Evolutionary conservation across 2,888 invertebrate species (phyloP), one percentile per base, ranked within the genome.

Genomic region (Drosophila prolongata): DNA sequence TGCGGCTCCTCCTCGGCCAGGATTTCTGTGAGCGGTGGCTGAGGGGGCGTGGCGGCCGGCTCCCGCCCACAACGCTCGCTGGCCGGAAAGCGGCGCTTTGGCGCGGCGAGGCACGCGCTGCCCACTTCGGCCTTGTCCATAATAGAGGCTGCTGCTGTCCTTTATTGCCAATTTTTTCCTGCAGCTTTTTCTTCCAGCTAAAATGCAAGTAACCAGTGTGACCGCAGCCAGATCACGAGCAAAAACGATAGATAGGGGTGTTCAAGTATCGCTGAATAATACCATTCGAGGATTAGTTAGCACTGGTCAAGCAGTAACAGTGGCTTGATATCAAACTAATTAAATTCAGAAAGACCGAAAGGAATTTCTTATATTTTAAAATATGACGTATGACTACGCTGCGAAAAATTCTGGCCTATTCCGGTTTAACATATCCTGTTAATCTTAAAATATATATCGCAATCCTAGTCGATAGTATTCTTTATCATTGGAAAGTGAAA

Each of bases 61-160:
- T 67, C 19, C 37, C 60, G 71, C 8, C 70, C 72, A 40, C 78
- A 74, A 40, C 50, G 64, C 43, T 79, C 86, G 61, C 60, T 55
- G 30, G 71, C 75, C 34, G 88, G 85, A 44, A 75, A 67, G 49
- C 86, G 87, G 19, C 90, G 87, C 76, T 90, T 90, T 59, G 83
- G 81, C 61, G 77, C 64, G 38, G 60, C 75, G 57, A 59, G 73
- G 60, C 68, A 69, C 49, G 73, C 78, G 52, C 62, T 75, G 53
- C 73, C 78, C 52, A 74, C 77, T 16, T 75, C 75, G 50, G 69
- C 69, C 69, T 66, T 72, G 65, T 86, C 80, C 88, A 88, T 84
- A 44, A 44, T 57, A 3, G 34, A 35, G 47, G 53, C 52, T 58
- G 57, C 27, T 58, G n/a, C 57, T 69, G 50, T 40, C 19, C 53